Evolutionary conservation across 2,888 invertebrate species (phyloP).

Genomic region (Oscheius sp.): DNA sequence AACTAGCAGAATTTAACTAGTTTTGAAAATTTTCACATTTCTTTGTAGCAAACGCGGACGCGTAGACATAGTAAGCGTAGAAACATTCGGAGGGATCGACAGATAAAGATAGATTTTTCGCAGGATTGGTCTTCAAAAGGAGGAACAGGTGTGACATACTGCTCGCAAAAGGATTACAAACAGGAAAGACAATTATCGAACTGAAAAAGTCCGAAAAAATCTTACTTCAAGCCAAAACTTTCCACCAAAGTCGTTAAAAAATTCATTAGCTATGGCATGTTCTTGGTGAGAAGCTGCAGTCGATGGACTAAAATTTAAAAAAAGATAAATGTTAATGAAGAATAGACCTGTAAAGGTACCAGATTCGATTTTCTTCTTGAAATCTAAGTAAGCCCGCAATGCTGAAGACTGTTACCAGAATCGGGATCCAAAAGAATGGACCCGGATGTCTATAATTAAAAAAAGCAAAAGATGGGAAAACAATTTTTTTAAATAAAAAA

Average conservation of each 20-base stretch:
- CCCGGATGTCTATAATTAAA: slow-evolving; percentile 48
- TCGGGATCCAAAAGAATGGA: slow-evolving; percentile 58
- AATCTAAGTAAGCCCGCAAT: slow-evolving; percentile 53
- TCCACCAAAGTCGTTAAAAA: slow-evolving; percentile 60
- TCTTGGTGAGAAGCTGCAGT: slow-evolving; percentile 58
- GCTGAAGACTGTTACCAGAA: slow-evolving; percentile 44
- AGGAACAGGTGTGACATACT: background rate
- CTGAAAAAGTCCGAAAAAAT: background rate
- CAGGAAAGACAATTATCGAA: background rate
- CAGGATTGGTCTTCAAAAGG: background rate
- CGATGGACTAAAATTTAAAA: slow-evolving; percentile 49
- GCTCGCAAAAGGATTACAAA: background rate
- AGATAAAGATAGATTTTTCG: no score
- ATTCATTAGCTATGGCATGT: slow-evolving; percentile 60
- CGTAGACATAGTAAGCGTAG: no score
- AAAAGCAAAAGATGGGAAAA: background rate
- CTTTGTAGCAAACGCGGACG: background rate
- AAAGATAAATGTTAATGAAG: background rate
- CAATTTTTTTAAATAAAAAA: no score
- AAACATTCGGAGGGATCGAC: no score
- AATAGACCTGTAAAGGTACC: slow-evolving; percentile 52
- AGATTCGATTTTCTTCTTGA: slow-evolving; percentile 61
- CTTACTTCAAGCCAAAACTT: slow-evolving; percentile 63
- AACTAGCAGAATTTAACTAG: no score
- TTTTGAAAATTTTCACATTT: no score